These are phyloP conservation scores for Horisme vitalbata DNA, from an alignment of 2,888 invertebrate genomes.

Conservation along the genomic window DNA sequence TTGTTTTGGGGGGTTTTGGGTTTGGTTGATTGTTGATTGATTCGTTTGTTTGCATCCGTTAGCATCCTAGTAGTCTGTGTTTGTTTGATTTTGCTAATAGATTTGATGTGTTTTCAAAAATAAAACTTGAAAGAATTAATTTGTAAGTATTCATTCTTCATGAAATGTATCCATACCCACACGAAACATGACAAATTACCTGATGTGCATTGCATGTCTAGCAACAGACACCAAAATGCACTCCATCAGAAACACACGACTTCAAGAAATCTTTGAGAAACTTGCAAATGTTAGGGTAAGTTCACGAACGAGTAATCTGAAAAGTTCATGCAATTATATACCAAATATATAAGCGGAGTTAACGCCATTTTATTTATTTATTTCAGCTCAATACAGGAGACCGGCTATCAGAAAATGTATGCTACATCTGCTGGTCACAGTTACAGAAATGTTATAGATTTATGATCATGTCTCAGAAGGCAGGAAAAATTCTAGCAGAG, in stretches of 20 bases:
- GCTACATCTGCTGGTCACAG: constrained; percentile 20
- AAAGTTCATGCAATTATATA: too few relatives aligned
- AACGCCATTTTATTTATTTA: background rate
- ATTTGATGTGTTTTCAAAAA: too few relatives aligned
- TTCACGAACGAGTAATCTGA: too few relatives aligned
- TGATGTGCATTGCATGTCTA: background rate
- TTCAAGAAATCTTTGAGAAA: background rate
- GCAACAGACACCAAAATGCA: constrained; percentile 1
- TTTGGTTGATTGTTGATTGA: too few relatives aligned
- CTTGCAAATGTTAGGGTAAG: background rate
- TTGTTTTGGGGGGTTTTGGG: too few relatives aligned
- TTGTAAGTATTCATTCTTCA: too few relatives aligned
- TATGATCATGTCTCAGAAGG: constrained; percentile 12
- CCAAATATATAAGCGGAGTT: too few relatives aligned
- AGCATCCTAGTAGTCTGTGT: too few relatives aligned
- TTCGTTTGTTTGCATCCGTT: too few relatives aligned
- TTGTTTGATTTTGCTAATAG: too few relatives aligned
- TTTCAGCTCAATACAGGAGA: constrained; percentile 11
- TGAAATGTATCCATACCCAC: too few relatives aligned
- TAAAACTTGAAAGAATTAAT: too few relatives aligned
- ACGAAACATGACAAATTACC: constrained; percentile 3
- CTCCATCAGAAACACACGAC: background rate
- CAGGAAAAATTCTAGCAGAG: background rate
- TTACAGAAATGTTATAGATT: constrained; percentile 17
- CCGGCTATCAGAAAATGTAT: constrained; percentile 4